Base-by-base conservation (phyloP, 2,888 invertebrate genomes). In the Subacronicta megacephala region DNA sequence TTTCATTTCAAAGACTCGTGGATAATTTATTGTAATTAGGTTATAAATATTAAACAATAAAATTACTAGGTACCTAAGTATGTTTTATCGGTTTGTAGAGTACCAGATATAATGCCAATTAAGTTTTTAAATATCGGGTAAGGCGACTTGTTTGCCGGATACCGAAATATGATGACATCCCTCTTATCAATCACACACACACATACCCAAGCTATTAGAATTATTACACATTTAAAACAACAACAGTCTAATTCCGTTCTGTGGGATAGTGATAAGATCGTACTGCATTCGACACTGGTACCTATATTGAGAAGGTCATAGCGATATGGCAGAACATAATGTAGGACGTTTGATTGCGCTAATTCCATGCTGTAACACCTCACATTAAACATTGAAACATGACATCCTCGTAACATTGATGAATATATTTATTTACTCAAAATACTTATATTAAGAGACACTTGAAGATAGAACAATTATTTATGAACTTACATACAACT, bases 401-500 rank as follows among this genome's bases (percentile, higher is more conserved):
- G 76, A 85, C 77, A 83, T 75, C 72, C 73, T 85, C 77, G 74
- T 87, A 89, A 90, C 89, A 90, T 83, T 85, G 84, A 91, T 85
- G 81, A 87, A 84, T 85, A 81, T 80, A 83, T 64, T 82, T 84
- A 67, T 84, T 89, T 88, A 88, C 87, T 87, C 88, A 88, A 90
- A 89, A 90, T 88, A 90, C 92, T 92, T 92, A 93, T 81, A 89
- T 84, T 89, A 89, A 88, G 89, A 92, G 91, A 93, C 91, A 93
- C 89, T 92, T 91, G 92, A 93, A 93, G 92, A 91, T 90, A 91
- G 91, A 94, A 93, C 93, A 88, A 90, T 92, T 90, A 92, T 89
- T 89, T 87, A 92, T 90, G 91, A 90, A 89, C 90, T 92, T 92
- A 93, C 91, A 87, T 92, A 92, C 89, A 82, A 83, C 93, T 93